Base-by-base conservation (phyloP, 2,113 vertebrate genomes). In the Melanostigma gelatinosum region DNA sequence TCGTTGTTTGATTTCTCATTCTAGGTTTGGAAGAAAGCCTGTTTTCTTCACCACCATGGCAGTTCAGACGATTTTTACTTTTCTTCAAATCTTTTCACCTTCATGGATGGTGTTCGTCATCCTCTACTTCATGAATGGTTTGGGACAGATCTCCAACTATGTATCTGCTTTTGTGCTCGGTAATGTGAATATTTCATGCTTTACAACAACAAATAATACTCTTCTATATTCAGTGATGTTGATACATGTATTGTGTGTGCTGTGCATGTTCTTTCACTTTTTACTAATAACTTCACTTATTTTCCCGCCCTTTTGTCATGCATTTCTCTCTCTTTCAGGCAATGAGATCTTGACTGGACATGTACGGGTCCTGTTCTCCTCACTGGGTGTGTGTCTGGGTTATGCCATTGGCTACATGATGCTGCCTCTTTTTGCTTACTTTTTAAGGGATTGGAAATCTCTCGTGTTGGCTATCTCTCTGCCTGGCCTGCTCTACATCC, bases 111-210 rank as follows among this genome's bases (percentile, higher is more conserved):
- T 96, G 90, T 96, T 96, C 78, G 78, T 92, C 0, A 75, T 96
- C 76, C 85, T 97, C 38, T 95, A 95, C 82, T 48, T 96, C 86
- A 82, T 96, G 58, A 95, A 95, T 3, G 96, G 96, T 83, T 91
- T 97, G 93, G 96, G 96, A 38, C 96, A 97, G 88, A 96, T 96
- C 55, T 97, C 96, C n/a, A 97, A 97, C 93, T 97, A 96, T 29
- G 93, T 97, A 84, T 92, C 96, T 83, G 96, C 95, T 0, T 97
- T 97, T 94, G 96, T 97, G 77, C 93, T 97, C 44, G 96, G 96
- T 97, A 96, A 58, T 64, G 10, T 54, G 6, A 42, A 24, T 44
- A 69, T 70, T 20, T 63, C 0, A 5, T 57, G 2, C 6, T 65
- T 2, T 44, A 15, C 6, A 66, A 34, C 38, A 54, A 3, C 3